phyloP scores from a whole-genome alignment of 2,797 vertebrate genomes.

The Manis pentadactyla region DNA sequence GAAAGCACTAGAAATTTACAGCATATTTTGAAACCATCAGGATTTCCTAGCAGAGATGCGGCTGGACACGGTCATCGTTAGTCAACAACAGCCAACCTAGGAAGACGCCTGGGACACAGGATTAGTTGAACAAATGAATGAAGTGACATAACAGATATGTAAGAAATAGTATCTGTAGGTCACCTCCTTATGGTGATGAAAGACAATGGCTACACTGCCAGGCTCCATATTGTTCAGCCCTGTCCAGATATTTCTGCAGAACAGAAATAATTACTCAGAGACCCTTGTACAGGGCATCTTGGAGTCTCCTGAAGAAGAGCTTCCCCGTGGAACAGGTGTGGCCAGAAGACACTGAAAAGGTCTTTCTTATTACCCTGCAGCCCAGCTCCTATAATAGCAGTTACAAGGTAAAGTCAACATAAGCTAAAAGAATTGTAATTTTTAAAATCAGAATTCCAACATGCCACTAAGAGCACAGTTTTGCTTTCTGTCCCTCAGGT shows the following conservation, averaged over 20 bases:
- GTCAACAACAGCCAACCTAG: background rate
- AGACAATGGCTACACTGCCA: background rate
- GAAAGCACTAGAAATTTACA: background rate
- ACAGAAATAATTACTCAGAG: background rate
- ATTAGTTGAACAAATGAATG: constrained; percentile 5
- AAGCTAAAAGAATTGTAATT: background rate
- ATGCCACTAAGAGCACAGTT: background rate
- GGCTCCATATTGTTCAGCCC: background rate
- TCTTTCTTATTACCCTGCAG: background rate
- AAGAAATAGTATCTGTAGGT: background rate
- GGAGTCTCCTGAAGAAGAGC: background rate
- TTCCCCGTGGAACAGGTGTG: background rate
- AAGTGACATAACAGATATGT: background rate
- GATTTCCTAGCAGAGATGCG: background rate
- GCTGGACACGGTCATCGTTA: background rate
- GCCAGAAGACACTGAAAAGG: background rate
- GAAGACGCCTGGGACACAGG: background rate
- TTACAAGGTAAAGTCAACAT: background rate
- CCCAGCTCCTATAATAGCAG: background rate
- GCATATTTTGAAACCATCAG: background rate
- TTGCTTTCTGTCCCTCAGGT: background rate
- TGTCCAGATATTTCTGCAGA: background rate
- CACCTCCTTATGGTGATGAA: background rate
- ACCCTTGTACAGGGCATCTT: background rate
- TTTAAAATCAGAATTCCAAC: background rate